A percentile compares a stretch with the other conserved stretches of the same genome.
These are phyloP conservation scores for Cheilosia soror DNA, from an alignment of 2,888 invertebrate genomes.

Conservation along the genomic window DNA sequence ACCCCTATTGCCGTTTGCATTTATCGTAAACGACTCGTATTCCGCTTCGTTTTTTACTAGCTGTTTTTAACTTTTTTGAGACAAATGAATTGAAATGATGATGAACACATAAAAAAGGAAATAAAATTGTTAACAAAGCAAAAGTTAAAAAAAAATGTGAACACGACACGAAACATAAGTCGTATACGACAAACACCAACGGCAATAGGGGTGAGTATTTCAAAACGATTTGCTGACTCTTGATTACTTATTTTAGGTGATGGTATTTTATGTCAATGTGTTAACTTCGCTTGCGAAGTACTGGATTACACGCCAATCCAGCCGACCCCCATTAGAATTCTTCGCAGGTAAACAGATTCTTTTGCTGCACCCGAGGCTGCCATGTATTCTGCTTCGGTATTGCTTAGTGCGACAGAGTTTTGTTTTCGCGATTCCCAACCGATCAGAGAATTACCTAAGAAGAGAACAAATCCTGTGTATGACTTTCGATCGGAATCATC, in stretches of 20 bases:
- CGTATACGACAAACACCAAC: too few relatives aligned
- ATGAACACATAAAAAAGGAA: too few relatives aligned
- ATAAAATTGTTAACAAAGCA: too few relatives aligned
- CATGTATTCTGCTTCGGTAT: conserved; percentile 15
- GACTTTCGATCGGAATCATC: conserved; percentile 39
- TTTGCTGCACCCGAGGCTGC: conserved; percentile 60
- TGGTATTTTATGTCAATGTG: conserved; percentile 62
- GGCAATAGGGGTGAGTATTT: too few relatives aligned
- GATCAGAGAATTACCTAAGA: conserved; percentile 8
- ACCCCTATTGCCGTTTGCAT: too few relatives aligned
- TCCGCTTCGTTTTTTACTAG: too few relatives aligned
- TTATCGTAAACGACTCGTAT: too few relatives aligned
- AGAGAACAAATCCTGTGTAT: conserved; percentile 43
- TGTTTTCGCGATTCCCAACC: conserved; percentile 1
- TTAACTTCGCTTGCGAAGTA: conserved; percentile 58
- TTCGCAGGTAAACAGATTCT: conserved; percentile 53
- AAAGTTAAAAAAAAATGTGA: too few relatives aligned
- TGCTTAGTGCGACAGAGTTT: conserved; percentile 23
- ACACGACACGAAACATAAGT: too few relatives aligned
- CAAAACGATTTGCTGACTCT: conserved; percentile 47
- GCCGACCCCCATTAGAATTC: conserved; percentile 50
- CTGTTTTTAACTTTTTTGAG: too few relatives aligned
- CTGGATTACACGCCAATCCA: conserved; percentile 53
- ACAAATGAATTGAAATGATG: too few relatives aligned
- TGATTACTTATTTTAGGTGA: conserved; percentile 51